Evolutionary conservation across 2,797 vertebrate species (phyloP).

Genomic region (Martes flavigula): DNA sequence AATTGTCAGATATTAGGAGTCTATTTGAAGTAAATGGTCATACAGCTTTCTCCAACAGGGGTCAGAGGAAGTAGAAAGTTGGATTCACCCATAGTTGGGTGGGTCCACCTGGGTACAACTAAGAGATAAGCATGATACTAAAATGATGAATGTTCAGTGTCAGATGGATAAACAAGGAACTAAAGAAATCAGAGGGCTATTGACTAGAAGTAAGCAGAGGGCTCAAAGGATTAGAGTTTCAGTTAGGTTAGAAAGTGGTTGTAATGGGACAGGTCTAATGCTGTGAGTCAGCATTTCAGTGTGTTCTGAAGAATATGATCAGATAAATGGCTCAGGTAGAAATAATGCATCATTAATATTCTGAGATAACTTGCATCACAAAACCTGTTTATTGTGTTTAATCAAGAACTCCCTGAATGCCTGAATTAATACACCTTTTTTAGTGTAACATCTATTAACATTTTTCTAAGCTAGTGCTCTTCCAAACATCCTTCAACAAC

Average conservation of each 20-base stretch:
- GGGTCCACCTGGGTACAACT: not conserved
- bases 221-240: not conserved
- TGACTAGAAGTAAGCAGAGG: not conserved
- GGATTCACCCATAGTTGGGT: not conserved
- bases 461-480: constrained; percentile 2
- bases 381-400: not conserved
- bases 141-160: not conserved
- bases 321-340: not conserved
- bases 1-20: not conserved
- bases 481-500: not conserved
- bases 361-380: not conserved
- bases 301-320: not conserved
- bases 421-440: not conserved
- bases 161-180: not conserved
- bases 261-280: not conserved
- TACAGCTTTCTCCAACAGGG: not conserved
- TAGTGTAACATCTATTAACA: not conserved
- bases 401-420: not conserved
- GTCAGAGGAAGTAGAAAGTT: not conserved
- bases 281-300: not conserved
- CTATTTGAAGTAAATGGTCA: not conserved
- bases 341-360: not conserved
- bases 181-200: not conserved
- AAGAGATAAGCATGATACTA: not conserved
- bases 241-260: not conserved